Conservation (phyloP, 2,113 vertebrate species). For the Opisthocomus hoazin region DNA sequence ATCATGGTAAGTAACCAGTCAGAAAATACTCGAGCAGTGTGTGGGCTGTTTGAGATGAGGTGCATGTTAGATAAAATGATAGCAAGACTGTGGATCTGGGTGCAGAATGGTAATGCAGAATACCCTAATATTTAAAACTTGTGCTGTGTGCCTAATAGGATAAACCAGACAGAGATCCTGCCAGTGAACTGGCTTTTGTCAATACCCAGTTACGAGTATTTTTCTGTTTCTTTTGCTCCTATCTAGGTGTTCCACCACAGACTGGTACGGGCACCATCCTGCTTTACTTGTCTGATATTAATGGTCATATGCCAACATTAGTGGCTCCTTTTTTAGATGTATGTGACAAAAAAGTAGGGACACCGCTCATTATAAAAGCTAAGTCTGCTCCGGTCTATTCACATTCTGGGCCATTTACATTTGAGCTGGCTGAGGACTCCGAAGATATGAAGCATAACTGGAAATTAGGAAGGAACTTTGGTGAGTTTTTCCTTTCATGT, state of each 20-base stretch:
- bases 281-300: conserved; percentile 73
- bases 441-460: conserved; percentile 45
- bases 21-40: background rate
- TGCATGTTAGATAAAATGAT: background rate
- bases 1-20: conserved; percentile 70
- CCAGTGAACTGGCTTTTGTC: background rate
- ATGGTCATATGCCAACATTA: conserved; percentile 70
- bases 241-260: conserved; percentile 66
- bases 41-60: background rate
- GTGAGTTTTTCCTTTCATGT: background rate
- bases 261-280: conserved; percentile 69
- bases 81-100: background rate
- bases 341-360: conserved; percentile 55
- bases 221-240: background rate
- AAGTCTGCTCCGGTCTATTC: conserved; percentile 21
- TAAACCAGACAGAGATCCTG: background rate
- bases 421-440: conserved; percentile 49
- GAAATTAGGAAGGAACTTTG: conserved; percentile 57
- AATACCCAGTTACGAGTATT: background rate
- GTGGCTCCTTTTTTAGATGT: background rate
- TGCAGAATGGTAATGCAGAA: background rate
- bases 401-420: conserved; percentile 70
- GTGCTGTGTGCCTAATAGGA: background rate
- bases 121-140: background rate
- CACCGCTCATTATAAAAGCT: conserved; percentile 37